Evolutionary conservation across 2,797 vertebrate species (phyloP).

Genomic region (Acanthurus tractus): DNA sequence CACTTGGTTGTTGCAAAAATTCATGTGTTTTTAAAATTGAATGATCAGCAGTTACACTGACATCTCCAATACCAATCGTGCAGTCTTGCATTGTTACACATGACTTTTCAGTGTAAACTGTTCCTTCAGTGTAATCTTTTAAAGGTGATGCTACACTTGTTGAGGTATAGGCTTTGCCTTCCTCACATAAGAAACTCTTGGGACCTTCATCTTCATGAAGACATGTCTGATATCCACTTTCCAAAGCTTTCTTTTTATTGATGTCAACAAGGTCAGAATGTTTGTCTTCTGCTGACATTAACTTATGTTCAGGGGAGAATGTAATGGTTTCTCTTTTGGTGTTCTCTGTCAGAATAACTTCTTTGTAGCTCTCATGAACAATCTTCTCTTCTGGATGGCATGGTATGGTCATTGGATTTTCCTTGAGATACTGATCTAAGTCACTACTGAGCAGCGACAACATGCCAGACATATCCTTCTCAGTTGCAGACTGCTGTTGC

Average conservation of each 20-base stretch:
- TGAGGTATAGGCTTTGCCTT: constrained; percentile 27
- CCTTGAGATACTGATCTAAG: constrained; percentile 46
- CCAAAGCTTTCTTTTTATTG: constrained; percentile 13
- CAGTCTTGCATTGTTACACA: constrained; percentile 1
- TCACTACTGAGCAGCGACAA: constrained; percentile 56
- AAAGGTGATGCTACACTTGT: constrained; percentile 12
- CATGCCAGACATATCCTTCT: constrained; percentile 57
- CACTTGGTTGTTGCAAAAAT: constrained; percentile 66
- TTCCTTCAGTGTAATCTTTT: constrained; percentile 16
- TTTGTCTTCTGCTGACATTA: constrained; percentile 22
- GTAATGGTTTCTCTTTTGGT: constrained; percentile 22
- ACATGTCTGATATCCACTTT: constrained; percentile 28
- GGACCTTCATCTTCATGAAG: constrained; percentile 27
- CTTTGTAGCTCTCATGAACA: constrained; percentile 48
- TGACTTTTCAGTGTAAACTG: constrained; percentile 14
- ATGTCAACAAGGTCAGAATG: background rate
- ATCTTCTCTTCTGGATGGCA: background rate
- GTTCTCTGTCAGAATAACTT: constrained; percentile 45
- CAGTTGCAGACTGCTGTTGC: constrained; percentile 7
- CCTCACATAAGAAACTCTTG: constrained; percentile 28
- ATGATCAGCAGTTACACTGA: constrained; percentile 7
- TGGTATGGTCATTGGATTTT: constrained; percentile 23
- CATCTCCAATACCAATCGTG: constrained; percentile 27
- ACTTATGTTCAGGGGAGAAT: constrained; percentile 29
- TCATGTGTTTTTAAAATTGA: constrained; percentile 24